These are phyloP conservation scores for Alectoris magna DNA, from an alignment of 2,797 vertebrate genomes.

Conservation along the genomic window DNA sequence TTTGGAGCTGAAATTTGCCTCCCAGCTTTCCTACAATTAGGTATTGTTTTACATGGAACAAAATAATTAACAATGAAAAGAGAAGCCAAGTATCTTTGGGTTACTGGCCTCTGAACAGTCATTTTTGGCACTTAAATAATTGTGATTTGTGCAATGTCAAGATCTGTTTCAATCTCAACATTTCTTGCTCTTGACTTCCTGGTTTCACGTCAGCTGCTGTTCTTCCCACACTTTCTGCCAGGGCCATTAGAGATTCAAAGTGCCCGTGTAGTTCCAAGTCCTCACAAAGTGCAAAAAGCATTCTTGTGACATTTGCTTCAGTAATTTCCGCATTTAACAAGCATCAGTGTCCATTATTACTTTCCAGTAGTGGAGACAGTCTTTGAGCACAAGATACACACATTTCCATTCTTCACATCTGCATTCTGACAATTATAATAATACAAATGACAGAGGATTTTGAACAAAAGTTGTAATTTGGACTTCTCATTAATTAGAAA, in stretches of 20 bases:
- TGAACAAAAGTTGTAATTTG: background rate
- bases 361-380: background rate
- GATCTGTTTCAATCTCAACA: background rate
- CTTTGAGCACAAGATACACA: background rate
- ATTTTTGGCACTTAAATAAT: background rate
- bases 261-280: slow-evolving; percentile 14
- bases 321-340: background rate
- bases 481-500: background rate
- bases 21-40: slow-evolving; percentile 29
- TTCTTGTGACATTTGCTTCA: slow-evolving; percentile 29
- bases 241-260: background rate
- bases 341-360: background rate
- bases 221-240: slow-evolving; percentile 47
- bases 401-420: background rate
- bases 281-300: slow-evolving; percentile 37
- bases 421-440: background rate
- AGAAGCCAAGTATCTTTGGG: slow-evolving; percentile 36
- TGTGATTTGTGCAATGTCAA: slow-evolving; percentile 27
- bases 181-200: slow-evolving; percentile 9
- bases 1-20: background rate
- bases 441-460: background rate
- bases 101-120: slow-evolving; percentile 21
- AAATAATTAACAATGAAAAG: background rate
- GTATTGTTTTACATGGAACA: slow-evolving; percentile 49
- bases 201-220: background rate